Base-by-base conservation (phyloP, 2,113 vertebrate genomes). In the Mola mola region DNA sequence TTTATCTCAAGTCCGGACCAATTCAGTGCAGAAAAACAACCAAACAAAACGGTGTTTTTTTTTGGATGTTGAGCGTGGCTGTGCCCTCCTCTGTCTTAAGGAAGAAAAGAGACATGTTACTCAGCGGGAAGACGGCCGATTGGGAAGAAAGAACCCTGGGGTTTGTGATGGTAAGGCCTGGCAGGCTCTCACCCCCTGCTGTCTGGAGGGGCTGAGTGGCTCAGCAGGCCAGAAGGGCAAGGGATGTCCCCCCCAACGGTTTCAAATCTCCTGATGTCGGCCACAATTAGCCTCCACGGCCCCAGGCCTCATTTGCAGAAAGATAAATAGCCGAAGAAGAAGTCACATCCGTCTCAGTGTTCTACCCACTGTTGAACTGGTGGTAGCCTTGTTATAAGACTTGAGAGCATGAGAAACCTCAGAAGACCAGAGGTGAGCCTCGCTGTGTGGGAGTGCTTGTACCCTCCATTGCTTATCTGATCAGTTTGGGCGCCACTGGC, bases 1-100 rank as follows among this genome's bases (percentile, higher is more conserved):
- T 90, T 91, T 90, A 89, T 89, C 87, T 87, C 58, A 62, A 85
- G 78, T 86, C 81, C 19, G 41, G 76, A 66, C 81, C 58, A 43
- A 89, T 88, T 86, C 87, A 82, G 66, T 56, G 73, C 62, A 50
- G 71, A 84, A 88, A 86, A 83, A 83, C 70, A 64, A 70, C 74
- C 76, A 87, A 86, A 89, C 85, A 84, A 84, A 89, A 83, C 70
- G 46, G 66, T 67, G 72, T 29, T 29, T 29, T 85, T 87, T 84
- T 80, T 72, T 75, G 80, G 64, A 67, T 80, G 86, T 85, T 81
- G 88, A 84, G 69, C 80, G 57, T 17, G 52, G 42, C 73, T 38
- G 72, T 81, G 67, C 78, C 55, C 83, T 79, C 48, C 42, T 34
- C 31, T 61, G 62, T 86, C 85, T 86, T 79, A 85, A 72, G 56